phyloP scores from a whole-genome alignment of 2,113 vertebrate genomes.

The Sinosuthora webbiana region DNA sequence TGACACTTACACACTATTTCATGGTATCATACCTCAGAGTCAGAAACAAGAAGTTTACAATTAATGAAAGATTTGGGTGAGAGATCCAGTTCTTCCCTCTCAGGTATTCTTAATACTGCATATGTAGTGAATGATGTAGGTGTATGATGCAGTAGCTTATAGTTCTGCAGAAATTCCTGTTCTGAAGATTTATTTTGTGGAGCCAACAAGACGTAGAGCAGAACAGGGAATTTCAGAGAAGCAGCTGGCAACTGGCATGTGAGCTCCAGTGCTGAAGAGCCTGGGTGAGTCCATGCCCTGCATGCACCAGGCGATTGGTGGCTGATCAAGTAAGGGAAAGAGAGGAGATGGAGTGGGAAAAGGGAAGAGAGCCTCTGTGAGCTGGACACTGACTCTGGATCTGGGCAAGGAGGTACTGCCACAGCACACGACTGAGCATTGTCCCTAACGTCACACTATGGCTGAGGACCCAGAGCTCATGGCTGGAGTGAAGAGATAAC shows the following conservation, averaged over 20 bases:
- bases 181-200: neutral
- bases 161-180: neutral
- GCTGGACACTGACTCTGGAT: neutral
- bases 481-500: neutral
- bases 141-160: neutral
- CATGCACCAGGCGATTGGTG: neutral
- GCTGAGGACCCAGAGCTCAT: neutral
- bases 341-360: neutral
- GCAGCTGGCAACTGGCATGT: neutral
- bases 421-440: neutral
- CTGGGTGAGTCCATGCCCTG: neutral
- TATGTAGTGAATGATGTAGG: neutral
- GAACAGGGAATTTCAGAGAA: neutral
- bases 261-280: neutral
- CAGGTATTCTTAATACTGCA: neutral
- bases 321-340: neutral
- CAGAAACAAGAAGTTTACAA: neutral
- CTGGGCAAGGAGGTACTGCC: neutral
- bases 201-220: neutral
- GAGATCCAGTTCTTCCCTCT: neutral
- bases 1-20: neutral
- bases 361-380: neutral
- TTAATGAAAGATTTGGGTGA: neutral
- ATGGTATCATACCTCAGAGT: neutral
- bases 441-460: neutral